Percentiles rank a stretch among this genome's conserved stretches.
phyloP scores from a whole-genome alignment of 2,797 vertebrate genomes.

The Parotocinclus haroldoi region DNA sequence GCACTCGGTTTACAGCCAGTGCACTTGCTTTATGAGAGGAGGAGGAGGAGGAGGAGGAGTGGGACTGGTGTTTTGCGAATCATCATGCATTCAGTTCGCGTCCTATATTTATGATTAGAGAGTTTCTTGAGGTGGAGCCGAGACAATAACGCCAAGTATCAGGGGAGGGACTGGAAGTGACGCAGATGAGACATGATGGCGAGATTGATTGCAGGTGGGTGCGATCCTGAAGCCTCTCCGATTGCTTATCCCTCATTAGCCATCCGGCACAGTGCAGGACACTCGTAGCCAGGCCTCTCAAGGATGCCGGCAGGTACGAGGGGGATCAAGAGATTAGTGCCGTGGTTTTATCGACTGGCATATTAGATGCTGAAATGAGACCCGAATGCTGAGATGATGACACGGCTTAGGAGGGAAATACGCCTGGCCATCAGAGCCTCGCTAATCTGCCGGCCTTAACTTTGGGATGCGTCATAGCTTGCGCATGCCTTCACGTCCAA shows the following conservation, averaged over 20 bases:
- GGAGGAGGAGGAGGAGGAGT: neutral
- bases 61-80: conserved; percentile 19
- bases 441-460: conserved; percentile 54
- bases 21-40: neutral
- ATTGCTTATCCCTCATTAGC: conserved; percentile 41
- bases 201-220: conserved; percentile 33
- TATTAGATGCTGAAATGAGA: conserved; percentile 39
- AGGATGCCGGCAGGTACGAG: conserved; percentile 54
- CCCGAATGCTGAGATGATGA: conserved; percentile 45
- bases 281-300: conserved; percentile 46
- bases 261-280: neutral
- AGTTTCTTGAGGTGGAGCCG: neutral
- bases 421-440: conserved; percentile 49
- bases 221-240: conserved; percentile 33
- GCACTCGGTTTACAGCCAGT: conserved; percentile 1
- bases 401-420: conserved; percentile 55
- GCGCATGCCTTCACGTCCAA: conserved; percentile 32
- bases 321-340: conserved; percentile 56
- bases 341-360: conserved; percentile 55
- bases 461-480: conserved; percentile 35
- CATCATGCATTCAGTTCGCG: conserved; percentile 4
- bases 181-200: conserved; percentile 17
- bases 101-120: conserved; percentile 6
- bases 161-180: conserved; percentile 17
- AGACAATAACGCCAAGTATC: conserved; percentile 3